These are phyloP conservation scores for Alviniconcha strummeri DNA, from an alignment of 2,888 invertebrate species.

Conservation along the genomic window DNA sequence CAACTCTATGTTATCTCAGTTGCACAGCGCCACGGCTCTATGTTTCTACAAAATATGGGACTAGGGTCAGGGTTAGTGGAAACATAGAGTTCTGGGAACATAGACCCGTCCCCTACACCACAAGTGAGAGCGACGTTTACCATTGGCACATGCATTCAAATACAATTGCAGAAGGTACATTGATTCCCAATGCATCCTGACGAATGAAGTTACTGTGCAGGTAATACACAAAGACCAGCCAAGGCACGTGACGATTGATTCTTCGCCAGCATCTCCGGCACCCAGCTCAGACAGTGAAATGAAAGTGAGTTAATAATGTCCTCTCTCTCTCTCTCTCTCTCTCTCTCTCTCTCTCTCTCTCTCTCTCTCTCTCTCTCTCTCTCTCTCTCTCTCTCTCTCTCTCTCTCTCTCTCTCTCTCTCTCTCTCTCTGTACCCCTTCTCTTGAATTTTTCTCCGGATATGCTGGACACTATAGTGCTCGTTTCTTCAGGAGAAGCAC, in stretches of 20 bases:
- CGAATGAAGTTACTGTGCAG: background rate
- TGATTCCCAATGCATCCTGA: no score
- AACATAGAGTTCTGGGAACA: no score
- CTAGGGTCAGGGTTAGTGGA: no score
- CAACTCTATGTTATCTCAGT: no score
- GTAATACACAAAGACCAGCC: background rate
- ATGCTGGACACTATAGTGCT: no score
- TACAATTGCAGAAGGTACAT: no score
- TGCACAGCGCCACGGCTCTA: no score
- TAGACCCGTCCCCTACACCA: no score
- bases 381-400: background rate
- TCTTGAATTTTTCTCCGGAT: background rate
- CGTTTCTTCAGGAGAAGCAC: no score
- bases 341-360: background rate
- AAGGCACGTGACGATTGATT: constrained; percentile 3
- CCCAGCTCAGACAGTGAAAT: background rate
- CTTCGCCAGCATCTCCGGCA: background rate
- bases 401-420: background rate
- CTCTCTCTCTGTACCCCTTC: background rate
- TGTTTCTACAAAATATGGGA: no score
- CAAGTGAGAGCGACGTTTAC: no score
- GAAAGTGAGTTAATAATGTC: background rate
- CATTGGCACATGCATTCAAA: no score
- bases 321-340: background rate
- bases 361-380: background rate